Evolutionary conservation across 2,888 invertebrate species (phyloP), one percentile per base, ranked within the genome.

Genomic region (Gnatocerus cornutus): DNA sequence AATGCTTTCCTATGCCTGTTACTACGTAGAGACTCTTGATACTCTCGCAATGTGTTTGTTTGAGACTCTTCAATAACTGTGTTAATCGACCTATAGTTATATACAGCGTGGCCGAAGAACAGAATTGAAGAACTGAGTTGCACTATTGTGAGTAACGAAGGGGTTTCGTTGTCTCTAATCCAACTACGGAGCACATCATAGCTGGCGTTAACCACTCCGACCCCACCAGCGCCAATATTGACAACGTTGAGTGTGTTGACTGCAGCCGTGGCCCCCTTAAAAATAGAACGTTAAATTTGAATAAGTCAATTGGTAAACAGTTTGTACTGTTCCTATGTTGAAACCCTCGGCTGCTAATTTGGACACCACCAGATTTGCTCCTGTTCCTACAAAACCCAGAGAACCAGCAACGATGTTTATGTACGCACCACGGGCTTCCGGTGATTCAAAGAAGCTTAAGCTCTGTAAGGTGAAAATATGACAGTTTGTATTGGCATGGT

Each of bases 351-450:
- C 84, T 0, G 86, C 88, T 0, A 88, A 85, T 5, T 84, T 81
- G 0, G 87, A 82, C 0, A 89, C 83, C 30, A 86, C 75, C 6
- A 82, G 82, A 74, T 84, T 85, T 0, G 89, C 88, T 0, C 88
- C 89, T 5, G 87, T 87, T 0, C 88, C 88, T 0, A 86, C 86
- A 5, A 89, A 83, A 0, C 89, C 88, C 0, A 89, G 85, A 45
- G 87, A 84, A 0, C 89, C 89, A 1, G 88, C 88, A 0, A 87
- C 85, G 39, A 90, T 88, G 79, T 88, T 89, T 21, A 90, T 74
- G 85, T 89, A 89, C 63, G 89, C 89, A 53, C 87, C 87, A 9
- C 89, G 85, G 0, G 89, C 89, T 69, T 89, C 89, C 0, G 87
- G 78, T 75, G 89, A 87, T 16, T 82, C 82, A 0, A 88, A 85